Percentiles rank a stretch among this genome's conserved stretches.
Conservation (phyloP, 2,797 vertebrate species). For the Myotis findleyi region DNA sequence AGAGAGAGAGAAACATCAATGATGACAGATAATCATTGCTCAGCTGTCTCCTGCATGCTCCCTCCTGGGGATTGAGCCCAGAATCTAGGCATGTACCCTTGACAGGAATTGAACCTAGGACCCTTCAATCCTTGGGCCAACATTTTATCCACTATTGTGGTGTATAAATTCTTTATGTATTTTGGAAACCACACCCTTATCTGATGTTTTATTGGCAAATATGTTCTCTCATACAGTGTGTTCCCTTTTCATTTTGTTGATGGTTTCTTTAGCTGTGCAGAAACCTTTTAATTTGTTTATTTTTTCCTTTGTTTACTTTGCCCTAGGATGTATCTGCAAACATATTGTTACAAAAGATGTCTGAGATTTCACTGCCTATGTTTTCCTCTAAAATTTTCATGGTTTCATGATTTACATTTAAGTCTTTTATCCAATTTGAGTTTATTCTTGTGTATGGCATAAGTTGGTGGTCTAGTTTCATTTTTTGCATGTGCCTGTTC, state of each 20-base stretch:
- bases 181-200: background rate
- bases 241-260: background rate
- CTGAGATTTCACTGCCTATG: background rate
- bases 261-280: background rate
- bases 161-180: background rate
- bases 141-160: background rate
- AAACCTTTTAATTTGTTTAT: background rate
- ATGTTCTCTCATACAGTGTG: background rate
- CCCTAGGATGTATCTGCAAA: background rate
- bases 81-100: no score
- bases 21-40: no score
- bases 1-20: no score
- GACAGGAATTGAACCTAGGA: no score
- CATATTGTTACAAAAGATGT: background rate
- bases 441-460: background rate
- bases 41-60: no score
- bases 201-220: background rate
- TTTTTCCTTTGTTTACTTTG: background rate
- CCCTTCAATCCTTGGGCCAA: no score
- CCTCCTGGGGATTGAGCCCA: no score
- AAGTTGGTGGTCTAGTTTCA: no score
- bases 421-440: background rate
- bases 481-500: no score
- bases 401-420: background rate
- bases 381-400: background rate